phyloP scores from a whole-genome alignment of 1,140 invertebrate species.

The Heliconius melpomene region DNA sequence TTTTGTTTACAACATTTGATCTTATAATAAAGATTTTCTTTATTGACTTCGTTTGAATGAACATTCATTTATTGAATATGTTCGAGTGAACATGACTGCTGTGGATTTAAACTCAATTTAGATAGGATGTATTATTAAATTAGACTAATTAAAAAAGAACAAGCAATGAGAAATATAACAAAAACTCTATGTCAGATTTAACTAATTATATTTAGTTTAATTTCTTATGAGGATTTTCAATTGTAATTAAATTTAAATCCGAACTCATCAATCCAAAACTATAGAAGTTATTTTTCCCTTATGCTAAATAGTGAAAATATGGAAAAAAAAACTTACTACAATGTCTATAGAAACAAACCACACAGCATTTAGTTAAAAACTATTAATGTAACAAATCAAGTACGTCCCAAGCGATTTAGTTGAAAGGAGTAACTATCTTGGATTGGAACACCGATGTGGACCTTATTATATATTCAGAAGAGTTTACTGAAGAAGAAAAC shows the following conservation, averaged over 20 bases:
- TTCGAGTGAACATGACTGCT: neutral
- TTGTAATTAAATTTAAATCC: too few relatives aligned
- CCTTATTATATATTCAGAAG: conserved; percentile 36
- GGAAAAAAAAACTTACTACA: neutral
- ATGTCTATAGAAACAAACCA: neutral
- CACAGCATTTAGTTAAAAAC: neutral
- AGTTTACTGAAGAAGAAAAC: conserved; percentile 25
- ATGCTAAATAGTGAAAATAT: too few relatives aligned
- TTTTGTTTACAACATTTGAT: neutral
- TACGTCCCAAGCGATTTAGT: neutral
- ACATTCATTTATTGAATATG: neutral
- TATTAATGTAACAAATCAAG: conserved; percentile 4
- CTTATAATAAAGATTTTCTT: neutral
- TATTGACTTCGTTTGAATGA: neutral
- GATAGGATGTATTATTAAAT: too few relatives aligned
- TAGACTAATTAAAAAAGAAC: too few relatives aligned
- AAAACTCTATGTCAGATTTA: too few relatives aligned
- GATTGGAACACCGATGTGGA: conserved; percentile 25
- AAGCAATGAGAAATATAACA: too few relatives aligned
- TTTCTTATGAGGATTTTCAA: too few relatives aligned
- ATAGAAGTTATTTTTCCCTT: too few relatives aligned
- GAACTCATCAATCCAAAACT: too few relatives aligned
- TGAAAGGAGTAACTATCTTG: neutral
- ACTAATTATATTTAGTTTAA: too few relatives aligned
- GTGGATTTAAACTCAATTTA: too few relatives aligned